Base-by-base conservation (phyloP, 2,888 invertebrate species). In the Mimumesa dahlbomi region DNA sequence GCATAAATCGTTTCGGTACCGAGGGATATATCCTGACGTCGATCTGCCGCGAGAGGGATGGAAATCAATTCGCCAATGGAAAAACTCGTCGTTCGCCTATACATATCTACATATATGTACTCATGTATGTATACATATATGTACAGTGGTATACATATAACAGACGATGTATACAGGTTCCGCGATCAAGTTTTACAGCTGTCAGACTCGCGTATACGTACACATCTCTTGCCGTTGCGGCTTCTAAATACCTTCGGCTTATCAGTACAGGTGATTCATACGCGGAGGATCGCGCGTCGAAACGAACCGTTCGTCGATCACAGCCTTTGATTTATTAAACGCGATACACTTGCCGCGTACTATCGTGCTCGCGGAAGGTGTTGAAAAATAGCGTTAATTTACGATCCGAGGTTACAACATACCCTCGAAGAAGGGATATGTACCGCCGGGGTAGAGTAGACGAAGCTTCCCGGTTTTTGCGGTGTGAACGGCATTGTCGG, bases 1-100 rank as follows among this genome's bases (percentile, higher is more conserved):
- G 62, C 67, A 70, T 80, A 75, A 77, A 77, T 80, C 53, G 21
- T 68, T 29, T 13, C 29, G n/a, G 34, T 50, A 54, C 38, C 43
- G 29, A 36, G 46, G 25, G 42, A 53, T 72, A 63, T 56, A 54
- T 65, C 36, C 42, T 16, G 45, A 45, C 54, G 52, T 63, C 54
- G 48, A 77, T 72, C 69, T 73, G 31, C 16, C 40, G 40, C 25
- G 11, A 21, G 25, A 21, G 52, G 18, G 31, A 46, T 53, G 21
- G 53, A 59, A 65, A 70, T 67, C 69, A 54, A 68, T 73, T 65
- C 31, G 6, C 13, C 21, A 9, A 18, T 19, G 21, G 45, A 49
- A 59, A 40, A 21, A 45, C 11, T 6, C 5, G 42, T 6, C 34
- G 34, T 16, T 14, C 3, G n/a, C n/a, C 4, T 42, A n/a, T n/a